These are phyloP conservation scores for Rhabdophis nuchalis DNA, from an alignment of 2,797 vertebrate species.

Conservation along the genomic window DNA sequence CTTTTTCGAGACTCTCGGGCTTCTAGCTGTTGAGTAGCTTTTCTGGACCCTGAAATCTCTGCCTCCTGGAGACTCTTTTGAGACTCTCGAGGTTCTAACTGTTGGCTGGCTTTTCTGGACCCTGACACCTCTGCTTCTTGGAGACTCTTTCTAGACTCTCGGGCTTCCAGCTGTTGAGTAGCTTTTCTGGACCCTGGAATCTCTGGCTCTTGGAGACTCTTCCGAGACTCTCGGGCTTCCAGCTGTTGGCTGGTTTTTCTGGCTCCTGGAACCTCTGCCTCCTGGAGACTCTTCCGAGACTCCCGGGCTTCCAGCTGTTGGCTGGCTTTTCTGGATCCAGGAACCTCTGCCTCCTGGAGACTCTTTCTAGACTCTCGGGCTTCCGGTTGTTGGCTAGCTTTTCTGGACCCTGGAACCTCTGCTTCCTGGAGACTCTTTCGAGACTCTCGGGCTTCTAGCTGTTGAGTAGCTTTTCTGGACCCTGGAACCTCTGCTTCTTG, in stretches of 20 bases:
- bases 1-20: neutral
- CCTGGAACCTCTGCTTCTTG: no score
- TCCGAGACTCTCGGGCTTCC: neutral
- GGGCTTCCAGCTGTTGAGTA: neutral
- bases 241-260: neutral
- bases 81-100: neutral
- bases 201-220: neutral
- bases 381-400: no score
- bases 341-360: no score
- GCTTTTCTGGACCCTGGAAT: neutral
- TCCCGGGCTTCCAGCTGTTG: no score
- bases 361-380: no score
- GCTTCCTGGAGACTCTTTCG: no score
- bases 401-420: no score
- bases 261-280: neutral
- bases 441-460: no score
- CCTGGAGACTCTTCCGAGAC: neutral
- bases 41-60: neutral
- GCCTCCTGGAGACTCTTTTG: neutral
- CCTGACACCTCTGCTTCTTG: rapidly evolving
- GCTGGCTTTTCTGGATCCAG: no score
- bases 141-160: neutral
- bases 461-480: no score
- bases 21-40: neutral
- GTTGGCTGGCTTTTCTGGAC: neutral